Percentiles rank a stretch among this genome's conserved stretches.
Evolutionary conservation across 2,113 vertebrate species (phyloP).

Genomic region (Natator depressus): DNA sequence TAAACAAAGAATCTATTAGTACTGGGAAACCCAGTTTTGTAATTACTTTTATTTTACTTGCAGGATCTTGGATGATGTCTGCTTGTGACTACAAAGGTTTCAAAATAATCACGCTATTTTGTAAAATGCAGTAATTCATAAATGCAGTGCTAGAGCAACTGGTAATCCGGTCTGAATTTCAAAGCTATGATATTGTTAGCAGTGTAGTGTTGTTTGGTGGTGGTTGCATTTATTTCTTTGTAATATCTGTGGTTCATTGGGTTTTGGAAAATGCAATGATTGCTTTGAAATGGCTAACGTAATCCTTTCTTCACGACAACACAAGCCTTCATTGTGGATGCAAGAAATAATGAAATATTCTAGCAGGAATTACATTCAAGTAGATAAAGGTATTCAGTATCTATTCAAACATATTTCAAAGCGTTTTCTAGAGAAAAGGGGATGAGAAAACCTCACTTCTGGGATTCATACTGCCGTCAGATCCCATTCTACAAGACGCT

Average conservation of each 20-base stretch:
- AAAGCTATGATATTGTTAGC: slow-evolving; percentile 12
- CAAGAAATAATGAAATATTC: not conserved
- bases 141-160: slow-evolving; percentile 1
- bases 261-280: slow-evolving; percentile 38
- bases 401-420: slow-evolving; percentile 1
- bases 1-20: not conserved
- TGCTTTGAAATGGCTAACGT: slow-evolving; percentile 27
- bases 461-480: not conserved
- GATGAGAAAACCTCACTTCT: not conserved
- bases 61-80: not conserved
- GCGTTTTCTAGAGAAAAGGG: slow-evolving; percentile 6
- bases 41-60: slow-evolving; percentile 32
- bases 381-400: not conserved
- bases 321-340: not conserved
- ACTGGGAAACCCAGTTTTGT: not conserved
- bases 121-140: not conserved
- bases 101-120: not conserved
- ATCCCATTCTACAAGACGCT: not conserved
- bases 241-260: not conserved
- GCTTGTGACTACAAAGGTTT: not conserved
- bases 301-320: not conserved
- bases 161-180: slow-evolving; percentile 38
- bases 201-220: not conserved
- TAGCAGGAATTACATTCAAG: not conserved
- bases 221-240: not conserved